A percentile compares a stretch with the other conserved stretches of the same genome.
Conservation (phyloP, 1,140 invertebrate genomes). For the Ceratina calcarata region DNA sequence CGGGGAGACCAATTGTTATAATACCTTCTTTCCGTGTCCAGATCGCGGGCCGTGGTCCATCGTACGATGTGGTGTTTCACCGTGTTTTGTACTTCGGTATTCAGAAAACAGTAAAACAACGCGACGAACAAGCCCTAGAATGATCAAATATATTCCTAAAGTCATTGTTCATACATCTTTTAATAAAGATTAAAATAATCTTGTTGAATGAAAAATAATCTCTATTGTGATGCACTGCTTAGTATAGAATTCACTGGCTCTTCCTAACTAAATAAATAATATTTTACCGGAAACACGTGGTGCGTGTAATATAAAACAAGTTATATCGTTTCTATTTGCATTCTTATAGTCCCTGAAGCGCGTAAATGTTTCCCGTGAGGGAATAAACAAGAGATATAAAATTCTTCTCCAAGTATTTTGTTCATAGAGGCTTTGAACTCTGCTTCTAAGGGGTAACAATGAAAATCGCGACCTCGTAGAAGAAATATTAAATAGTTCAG, state of each 20-base stretch:
- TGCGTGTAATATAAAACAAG: too few relatives aligned
- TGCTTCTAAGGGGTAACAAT: not conserved
- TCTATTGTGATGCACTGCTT: too few relatives aligned
- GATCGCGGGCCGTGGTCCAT: constrained; percentile 86
- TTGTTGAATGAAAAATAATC: too few relatives aligned
- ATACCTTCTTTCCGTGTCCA: constrained; percentile 83
- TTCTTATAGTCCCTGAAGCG: too few relatives aligned
- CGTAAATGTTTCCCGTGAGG: not conserved
- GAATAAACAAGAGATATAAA: not conserved
- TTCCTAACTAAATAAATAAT: too few relatives aligned
- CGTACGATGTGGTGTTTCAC: constrained; percentile 89
- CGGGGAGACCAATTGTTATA: constrained; percentile 89
- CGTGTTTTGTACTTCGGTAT: constrained; percentile 93
- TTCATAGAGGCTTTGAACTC: not conserved
- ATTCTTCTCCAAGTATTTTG: not conserved
- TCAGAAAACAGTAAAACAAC: constrained; percentile 95
- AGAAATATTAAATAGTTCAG: not conserved
- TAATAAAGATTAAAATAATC: too few relatives aligned
- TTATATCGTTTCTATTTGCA: too few relatives aligned
- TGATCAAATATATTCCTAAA: not conserved
- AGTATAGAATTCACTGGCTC: too few relatives aligned
- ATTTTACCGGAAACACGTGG: too few relatives aligned
- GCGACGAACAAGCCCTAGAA: constrained; percentile 91
- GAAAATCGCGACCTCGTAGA: not conserved
- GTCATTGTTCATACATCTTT: not conserved